A percentile compares a stretch with the other conserved stretches of the same genome.
These are phyloP conservation scores for Monodelphis domestica DNA, from an alignment of 2,797 vertebrate genomes.

Conservation along the genomic window DNA sequence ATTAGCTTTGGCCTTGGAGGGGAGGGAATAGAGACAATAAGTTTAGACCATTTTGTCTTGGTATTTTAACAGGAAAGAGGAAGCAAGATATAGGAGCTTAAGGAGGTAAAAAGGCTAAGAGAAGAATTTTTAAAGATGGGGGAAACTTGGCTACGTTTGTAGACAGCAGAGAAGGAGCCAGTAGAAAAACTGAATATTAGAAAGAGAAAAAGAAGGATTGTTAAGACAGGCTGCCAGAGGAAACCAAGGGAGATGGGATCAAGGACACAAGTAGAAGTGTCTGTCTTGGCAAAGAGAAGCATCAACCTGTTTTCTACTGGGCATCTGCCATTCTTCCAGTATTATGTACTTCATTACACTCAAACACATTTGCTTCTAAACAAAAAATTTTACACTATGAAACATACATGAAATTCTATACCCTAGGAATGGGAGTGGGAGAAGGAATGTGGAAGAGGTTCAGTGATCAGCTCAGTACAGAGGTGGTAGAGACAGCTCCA, in stretches of 20 bases:
- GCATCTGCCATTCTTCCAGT: not conserved
- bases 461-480: constrained; percentile 54
- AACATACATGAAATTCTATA: constrained; percentile 42
- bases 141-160: not conserved
- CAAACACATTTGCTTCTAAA: not conserved
- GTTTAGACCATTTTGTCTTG: not conserved
- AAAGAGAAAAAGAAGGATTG: not conserved
- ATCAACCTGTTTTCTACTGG: not conserved
- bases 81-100: not conserved
- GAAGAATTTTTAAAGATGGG: not conserved
- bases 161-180: not conserved
- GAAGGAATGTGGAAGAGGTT: constrained; percentile 33
- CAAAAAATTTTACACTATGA: constrained; percentile 15
- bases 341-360: not conserved
- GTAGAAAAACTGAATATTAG: not conserved
- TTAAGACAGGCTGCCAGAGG: not conserved
- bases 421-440: constrained; percentile 13
- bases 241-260: not conserved
- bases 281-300: not conserved
- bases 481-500: constrained; percentile 55
- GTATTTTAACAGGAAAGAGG: not conserved
- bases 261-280: not conserved
- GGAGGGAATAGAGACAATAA: not conserved
- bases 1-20: not conserved
- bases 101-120: not conserved